Evolutionary conservation across 1,140 invertebrate genomes (phyloP).

Genomic region (Pseudachorutes palmiensis): DNA sequence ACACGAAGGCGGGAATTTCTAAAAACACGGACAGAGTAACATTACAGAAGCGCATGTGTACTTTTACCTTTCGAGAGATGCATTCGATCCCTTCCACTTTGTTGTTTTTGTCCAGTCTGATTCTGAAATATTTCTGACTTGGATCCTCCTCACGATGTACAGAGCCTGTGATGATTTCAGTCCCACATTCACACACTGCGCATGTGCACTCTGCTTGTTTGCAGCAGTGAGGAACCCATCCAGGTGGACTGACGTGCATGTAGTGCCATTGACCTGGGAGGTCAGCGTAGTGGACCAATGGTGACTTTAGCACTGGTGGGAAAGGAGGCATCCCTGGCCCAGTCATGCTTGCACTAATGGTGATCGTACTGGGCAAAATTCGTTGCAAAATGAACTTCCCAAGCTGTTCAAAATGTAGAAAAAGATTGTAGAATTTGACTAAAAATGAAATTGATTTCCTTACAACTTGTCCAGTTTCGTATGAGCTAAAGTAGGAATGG

Average conservation of each 20-base stretch:
- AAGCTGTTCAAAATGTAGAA: background rate
- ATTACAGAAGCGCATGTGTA: background rate
- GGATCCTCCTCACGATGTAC: slow-evolving; percentile 41
- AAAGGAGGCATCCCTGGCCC: background rate
- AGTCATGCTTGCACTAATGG: background rate
- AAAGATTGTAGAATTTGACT: background rate
- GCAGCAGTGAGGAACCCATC: slow-evolving; percentile 26
- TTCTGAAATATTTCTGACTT: slow-evolving; percentile 48
- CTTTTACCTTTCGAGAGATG: slow-evolving; percentile 46
- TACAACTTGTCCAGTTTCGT: slow-evolving; percentile 52
- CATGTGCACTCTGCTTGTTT: slow-evolving; percentile 12
- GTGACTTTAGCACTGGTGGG: slow-evolving; percentile 33
- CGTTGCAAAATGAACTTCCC: background rate
- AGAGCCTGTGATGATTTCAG: slow-evolving; percentile 45
- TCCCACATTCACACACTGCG: slow-evolving; percentile 38
- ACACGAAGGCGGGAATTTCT: slow-evolving; percentile 48
- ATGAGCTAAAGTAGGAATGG: slow-evolving; percentile 49
- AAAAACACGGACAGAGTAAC: slow-evolving; percentile 1
- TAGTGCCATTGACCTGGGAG: slow-evolving; percentile 44
- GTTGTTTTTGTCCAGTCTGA: slow-evolving; percentile 50
- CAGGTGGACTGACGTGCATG: slow-evolving; percentile 41
- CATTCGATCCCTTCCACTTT: slow-evolving; percentile 52
- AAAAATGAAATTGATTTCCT: background rate
- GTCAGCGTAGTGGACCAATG: slow-evolving; percentile 38
- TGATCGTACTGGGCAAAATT: slow-evolving; percentile 9